Base-by-base conservation (phyloP, 2,113 vertebrate genomes). In the Haplotaxodon microlepis region DNA sequence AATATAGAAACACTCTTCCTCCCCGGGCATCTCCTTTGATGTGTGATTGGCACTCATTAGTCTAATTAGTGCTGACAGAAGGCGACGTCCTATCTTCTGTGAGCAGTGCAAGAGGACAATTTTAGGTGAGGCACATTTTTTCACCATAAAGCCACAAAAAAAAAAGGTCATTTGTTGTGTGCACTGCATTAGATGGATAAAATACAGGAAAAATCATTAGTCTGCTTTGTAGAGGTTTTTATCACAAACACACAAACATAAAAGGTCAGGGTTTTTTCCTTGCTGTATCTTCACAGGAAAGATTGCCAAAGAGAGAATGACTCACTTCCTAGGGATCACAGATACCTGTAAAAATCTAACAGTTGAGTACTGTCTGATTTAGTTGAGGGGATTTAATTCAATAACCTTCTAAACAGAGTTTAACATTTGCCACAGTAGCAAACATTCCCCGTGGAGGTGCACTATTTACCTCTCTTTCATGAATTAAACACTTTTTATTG, bases 51-150 rank as follows among this genome's bases (percentile, higher is more conserved):
- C 69, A 82, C 50, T 78, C 79, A 83, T 81, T 40, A 83, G 80
- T 73, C 71, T 85, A 83, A 92, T 90, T 78, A 89, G 56, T 54
- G 83, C 40, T 24, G 87, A 85, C 87, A 89, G 78, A 78, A 40
- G 50, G 76, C 16, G 40, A 50, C 38, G 8, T 81, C 50, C 50
- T 40, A 42, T 50, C 50, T 10, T 42, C 87, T 59, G 53, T 50
- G 56, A 47, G 21, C 40, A 14, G 40, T 3, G 31, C 50, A 51
- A 50, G 73, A n/a, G 13, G 38, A 63, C 11, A 14, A 27, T 78
- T 38, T 76, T 66, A 86, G 78, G 76, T 86, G 34, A 42, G 63
- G 36, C 38, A 36, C 19, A 10, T 56, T 42, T 82, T 51, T 31
- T 45, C 24, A 61, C 8, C 8, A 6, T 61, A 10, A 19, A 47